A percentile compares a stretch with the other conserved stretches of the same genome.
Evolutionary conservation across 1,140 invertebrate species (phyloP).

Genomic region (Lepidurus packardi): DNA sequence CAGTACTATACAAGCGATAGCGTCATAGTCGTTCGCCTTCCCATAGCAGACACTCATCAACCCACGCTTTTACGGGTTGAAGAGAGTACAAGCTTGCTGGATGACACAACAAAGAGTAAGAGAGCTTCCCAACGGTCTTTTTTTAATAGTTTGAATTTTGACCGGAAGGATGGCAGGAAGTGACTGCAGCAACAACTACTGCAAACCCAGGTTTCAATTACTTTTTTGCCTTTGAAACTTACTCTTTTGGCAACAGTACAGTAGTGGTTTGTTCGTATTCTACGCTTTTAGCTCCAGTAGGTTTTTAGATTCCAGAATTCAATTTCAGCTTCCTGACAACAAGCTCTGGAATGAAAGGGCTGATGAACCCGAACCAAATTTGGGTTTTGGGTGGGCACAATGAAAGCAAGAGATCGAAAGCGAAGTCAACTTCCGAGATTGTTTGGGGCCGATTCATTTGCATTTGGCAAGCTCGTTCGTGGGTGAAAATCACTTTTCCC

Average conservation of each 20-base stretch:
- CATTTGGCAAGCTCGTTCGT: not conserved
- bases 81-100: not conserved
- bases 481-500: not conserved
- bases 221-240: not conserved
- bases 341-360: not conserved
- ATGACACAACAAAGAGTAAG: not conserved
- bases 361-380: not conserved
- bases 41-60: not conserved
- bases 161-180: conserved; percentile 11
- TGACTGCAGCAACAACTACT: not conserved
- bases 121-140: not conserved
- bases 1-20: not conserved
- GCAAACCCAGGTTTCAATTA: not conserved
- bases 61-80: not conserved
- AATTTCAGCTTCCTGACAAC: not conserved
- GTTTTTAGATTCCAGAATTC: not conserved
- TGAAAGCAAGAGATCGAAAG: not conserved
- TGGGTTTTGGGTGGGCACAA: not conserved
- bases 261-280: not conserved
- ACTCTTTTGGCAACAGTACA: not conserved
- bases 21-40: not conserved
- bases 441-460: not conserved
- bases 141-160: not conserved
- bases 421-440: not conserved
- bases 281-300: not conserved